Percentiles rank a stretch among this genome's conserved stretches.
Evolutionary conservation across 2,113 vertebrate species (phyloP).

Genomic region (Chloropsis hardwickii): DNA sequence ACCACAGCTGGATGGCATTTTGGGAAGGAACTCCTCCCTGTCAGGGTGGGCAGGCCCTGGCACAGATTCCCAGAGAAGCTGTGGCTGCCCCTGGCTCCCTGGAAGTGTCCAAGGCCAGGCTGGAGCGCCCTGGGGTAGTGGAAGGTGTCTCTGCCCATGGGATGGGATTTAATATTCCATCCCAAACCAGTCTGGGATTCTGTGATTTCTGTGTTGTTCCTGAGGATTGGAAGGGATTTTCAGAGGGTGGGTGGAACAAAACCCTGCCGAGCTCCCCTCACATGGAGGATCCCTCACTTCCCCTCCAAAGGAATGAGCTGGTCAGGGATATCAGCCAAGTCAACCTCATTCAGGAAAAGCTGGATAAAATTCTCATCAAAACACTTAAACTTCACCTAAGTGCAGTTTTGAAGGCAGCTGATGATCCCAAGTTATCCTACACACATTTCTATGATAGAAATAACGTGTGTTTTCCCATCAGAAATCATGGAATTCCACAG

Average conservation of each 20-base stretch:
- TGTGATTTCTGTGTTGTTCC: not conserved
- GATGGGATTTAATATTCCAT: not conserved
- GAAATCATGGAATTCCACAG: not conserved
- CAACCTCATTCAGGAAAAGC: not conserved
- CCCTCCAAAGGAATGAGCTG: not conserved
- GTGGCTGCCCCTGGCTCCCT: not conserved
- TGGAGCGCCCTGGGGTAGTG: not conserved
- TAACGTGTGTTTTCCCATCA: rapidly evolving
- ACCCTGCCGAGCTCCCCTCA: rapidly evolving
- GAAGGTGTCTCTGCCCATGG: not conserved
- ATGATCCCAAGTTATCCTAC: not conserved
- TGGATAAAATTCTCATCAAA: not conserved
- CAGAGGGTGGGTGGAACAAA: not conserved
- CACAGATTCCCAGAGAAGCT: not conserved
- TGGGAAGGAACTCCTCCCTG: not conserved
- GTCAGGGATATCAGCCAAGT: rapidly evolving
- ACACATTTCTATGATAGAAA: rapidly evolving
- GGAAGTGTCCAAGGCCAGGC: not conserved
- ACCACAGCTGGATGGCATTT: not conserved
- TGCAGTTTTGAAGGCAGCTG: not conserved
- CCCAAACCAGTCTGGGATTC: not conserved
- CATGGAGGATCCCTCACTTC: not conserved
- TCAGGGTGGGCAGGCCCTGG: rapidly evolving
- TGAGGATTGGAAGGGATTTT: not conserved
- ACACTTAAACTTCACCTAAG: not conserved